Evolutionary conservation across 1,140 invertebrate species (phyloP).

Genomic region (Drosophila watanabei): DNA sequence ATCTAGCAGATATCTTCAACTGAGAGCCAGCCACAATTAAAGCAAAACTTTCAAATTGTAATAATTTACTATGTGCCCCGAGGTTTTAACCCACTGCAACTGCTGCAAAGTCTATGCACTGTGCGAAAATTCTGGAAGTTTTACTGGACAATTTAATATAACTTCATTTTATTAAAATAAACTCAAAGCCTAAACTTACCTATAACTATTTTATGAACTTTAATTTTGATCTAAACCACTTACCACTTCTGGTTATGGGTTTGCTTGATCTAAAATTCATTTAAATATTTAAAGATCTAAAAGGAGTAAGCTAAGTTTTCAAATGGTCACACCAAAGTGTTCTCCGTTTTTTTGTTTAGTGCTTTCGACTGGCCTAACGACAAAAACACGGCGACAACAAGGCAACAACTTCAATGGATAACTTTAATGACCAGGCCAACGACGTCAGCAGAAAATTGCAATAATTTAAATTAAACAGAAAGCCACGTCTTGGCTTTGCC

Average conservation of each 20-base stretch:
- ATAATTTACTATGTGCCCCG: constrained; percentile 34
- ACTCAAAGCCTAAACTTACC: not conserved
- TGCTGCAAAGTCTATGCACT: constrained; percentile 17
- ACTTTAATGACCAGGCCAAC: constrained; percentile 51
- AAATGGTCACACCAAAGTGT: not conserved
- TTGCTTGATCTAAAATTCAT: not conserved
- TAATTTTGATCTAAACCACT: fast-evolving
- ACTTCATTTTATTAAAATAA: no score
- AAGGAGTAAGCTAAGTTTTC: not conserved
- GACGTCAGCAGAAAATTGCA: constrained; percentile 58
- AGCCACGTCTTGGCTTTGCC: constrained; percentile 27
- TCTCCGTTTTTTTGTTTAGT: not conserved
- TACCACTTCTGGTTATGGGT: not conserved
- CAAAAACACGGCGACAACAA: constrained; percentile 27
- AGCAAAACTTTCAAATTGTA: constrained; percentile 62
- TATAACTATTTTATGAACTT: not conserved
- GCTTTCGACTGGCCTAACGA: constrained; percentile 1
- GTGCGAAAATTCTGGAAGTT: not conserved
- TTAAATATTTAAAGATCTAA: not conserved
- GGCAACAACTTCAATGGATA: constrained; percentile 28
- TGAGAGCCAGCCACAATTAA: constrained; percentile 65
- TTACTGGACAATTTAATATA: not conserved
- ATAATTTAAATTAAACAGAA: constrained; percentile 73
- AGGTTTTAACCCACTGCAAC: constrained; percentile 17
- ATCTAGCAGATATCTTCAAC: constrained; percentile 33